Conservation (phyloP, 1,140 invertebrate genomes). For the Nephila pilipes region DNA sequence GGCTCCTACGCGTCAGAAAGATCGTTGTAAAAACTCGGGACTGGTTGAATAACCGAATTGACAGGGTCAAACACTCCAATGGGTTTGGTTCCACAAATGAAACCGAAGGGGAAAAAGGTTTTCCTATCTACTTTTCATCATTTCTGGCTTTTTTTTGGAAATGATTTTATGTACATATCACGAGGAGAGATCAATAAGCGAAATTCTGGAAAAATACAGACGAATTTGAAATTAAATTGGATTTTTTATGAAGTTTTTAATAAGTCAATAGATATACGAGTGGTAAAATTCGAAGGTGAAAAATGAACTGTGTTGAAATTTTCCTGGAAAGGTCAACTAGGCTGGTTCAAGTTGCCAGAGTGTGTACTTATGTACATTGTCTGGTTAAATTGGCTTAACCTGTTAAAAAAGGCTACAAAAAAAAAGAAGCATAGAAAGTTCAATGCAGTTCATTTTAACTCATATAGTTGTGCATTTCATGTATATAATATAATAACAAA, state of each 20-base stretch:
- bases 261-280: too few relatives aligned
- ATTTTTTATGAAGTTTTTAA: too few relatives aligned
- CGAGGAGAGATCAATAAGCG: neutral
- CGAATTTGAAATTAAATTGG: too few relatives aligned
- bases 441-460: too few relatives aligned
- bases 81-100: conserved; percentile 31
- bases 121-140: neutral
- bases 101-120: neutral
- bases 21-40: conserved; percentile 37
- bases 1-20: conserved; percentile 12
- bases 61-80: conserved; percentile 44
- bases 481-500: too few relatives aligned
- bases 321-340: neutral
- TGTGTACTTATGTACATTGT: too few relatives aligned
- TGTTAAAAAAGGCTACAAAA: neutral
- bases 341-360: neutral
- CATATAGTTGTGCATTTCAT: too few relatives aligned
- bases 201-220: neutral
- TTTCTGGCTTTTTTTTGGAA: neutral
- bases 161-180: neutral
- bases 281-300: neutral
- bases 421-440: too few relatives aligned
- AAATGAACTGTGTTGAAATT: neutral
- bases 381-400: too few relatives aligned
- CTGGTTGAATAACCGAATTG: conserved; percentile 21